These are phyloP conservation scores for Hafferia zeledoni DNA, from an alignment of 2,797 vertebrate genomes.

Conservation along the genomic window DNA sequence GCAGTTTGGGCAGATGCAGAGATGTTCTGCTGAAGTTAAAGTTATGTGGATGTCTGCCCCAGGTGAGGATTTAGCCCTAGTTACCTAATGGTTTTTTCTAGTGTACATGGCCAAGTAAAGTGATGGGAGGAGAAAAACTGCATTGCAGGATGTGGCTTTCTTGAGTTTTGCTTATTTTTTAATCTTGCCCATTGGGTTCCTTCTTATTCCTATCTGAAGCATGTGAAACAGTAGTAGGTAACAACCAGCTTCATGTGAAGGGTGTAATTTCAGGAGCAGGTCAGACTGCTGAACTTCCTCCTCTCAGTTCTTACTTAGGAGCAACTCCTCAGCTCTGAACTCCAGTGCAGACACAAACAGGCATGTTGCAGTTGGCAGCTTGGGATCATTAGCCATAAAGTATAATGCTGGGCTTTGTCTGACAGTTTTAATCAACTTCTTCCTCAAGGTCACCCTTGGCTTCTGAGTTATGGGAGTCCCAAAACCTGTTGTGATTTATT, in stretches of 20 bases:
- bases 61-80: neutral
- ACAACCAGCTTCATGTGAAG: neutral
- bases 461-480: conserved; percentile 64
- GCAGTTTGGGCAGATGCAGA: neutral
- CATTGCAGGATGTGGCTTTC: neutral
- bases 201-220: neutral
- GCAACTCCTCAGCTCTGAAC: neutral
- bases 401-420: conserved; percentile 36
- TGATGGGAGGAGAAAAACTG: neutral
- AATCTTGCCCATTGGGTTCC: neutral
- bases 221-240: neutral
- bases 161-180: neutral
- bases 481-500: conserved; percentile 70
- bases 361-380: conserved; percentile 8
- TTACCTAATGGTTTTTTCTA: neutral
- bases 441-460: conserved; percentile 68
- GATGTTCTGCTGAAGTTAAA: neutral
- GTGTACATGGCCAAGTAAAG: neutral
- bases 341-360: neutral
- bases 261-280: neutral
- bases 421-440: conserved; percentile 72
- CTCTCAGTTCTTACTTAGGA: neutral
- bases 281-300: neutral
- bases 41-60: fast-evolving
- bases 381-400: conserved; percentile 50